Evolutionary conservation across 2,113 vertebrate genomes (phyloP).

Genomic region (Myiagra hebetior): DNA sequence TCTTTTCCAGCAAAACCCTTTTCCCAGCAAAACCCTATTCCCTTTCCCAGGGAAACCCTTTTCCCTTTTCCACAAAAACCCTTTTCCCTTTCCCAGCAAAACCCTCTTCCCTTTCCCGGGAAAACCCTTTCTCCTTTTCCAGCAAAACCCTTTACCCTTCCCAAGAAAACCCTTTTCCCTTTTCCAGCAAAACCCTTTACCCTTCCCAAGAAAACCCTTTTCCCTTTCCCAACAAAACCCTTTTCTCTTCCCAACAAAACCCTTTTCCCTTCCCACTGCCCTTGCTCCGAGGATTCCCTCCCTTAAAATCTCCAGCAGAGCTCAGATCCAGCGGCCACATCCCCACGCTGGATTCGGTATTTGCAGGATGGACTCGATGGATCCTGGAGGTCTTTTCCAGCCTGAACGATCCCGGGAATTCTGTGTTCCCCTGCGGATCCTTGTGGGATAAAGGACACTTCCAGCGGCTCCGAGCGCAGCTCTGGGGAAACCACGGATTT

Average conservation of each 20-base stretch:
- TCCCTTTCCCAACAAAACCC: not conserved
- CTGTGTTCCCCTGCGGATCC: rapidly evolving
- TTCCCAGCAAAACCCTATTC: not conserved
- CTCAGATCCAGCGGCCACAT: rapidly evolving
- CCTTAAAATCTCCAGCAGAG: not conserved
- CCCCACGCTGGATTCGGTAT: rapidly evolving
- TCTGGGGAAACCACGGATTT: not conserved
- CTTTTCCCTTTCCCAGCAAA: too few species aligned
- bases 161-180: not conserved
- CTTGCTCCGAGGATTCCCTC: not conserved
- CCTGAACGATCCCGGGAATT: not conserved
- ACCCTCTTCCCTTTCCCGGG: not conserved
- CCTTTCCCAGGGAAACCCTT: not conserved
- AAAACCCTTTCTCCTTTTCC: not conserved
- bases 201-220: not conserved
- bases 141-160: too few species aligned
- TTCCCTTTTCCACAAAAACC: not conserved
- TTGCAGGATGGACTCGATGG: not conserved
- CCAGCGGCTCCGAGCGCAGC: not conserved
- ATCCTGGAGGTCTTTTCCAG: not conserved
- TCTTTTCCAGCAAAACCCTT: too few species aligned
- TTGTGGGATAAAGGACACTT: not conserved
- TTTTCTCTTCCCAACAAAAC: not conserved
- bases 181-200: not conserved
- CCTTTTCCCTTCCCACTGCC: not conserved